Evolutionary conservation across 2,888 invertebrate genomes (phyloP), one percentile per base, ranked within the genome.

Genomic region (Amblyjoppa proteus): DNA sequence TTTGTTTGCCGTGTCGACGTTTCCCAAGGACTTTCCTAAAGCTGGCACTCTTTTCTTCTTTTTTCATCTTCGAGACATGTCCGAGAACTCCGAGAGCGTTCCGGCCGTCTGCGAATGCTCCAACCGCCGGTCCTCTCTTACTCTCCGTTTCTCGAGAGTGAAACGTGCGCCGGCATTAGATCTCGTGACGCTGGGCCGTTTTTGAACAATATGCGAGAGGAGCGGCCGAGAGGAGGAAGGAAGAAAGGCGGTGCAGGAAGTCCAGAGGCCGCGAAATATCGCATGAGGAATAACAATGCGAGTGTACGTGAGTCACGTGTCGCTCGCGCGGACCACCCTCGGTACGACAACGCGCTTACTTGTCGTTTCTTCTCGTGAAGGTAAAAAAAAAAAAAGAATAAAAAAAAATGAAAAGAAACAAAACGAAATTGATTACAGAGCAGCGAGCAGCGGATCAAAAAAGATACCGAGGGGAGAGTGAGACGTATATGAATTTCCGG

Each of bases 271-370:
- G 78, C 78, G 86, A 80, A 83, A 83, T 85, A 73, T 77, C 79
- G 85, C 83, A 77, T 20, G 64, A 68, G 77, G 85, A 87, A 87
- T 87, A 85, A 86, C 85, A 85, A 86, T 53, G 79, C 41, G 45
- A 13, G 11, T 45, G 53, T 76, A 79, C 76, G 69, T 76, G 75
- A 82, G 64, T 78, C 64, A 75, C 79, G 84, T 79, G 84, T 79
- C 68, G 20, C 25, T 16, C 28, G 28, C 38, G 16, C 68, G 49
- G 85, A 84, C 87, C 84, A 84, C 87, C 87, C 78, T 64, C 49
- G 61, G 49, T 34, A 61, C 58, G 38, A 61, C 25, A 61, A 45
- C 34, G 34, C 34, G n/a, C 34, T 25, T 49, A 38, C 61, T 69
- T 53, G 77, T 64, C 31, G 61, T 20, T 77, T 71, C 61, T n/a